Percentiles rank a stretch among this genome's conserved stretches.
Evolutionary conservation across 2,888 invertebrate genomes (phyloP).

Genomic region (Anodontia alba): DNA sequence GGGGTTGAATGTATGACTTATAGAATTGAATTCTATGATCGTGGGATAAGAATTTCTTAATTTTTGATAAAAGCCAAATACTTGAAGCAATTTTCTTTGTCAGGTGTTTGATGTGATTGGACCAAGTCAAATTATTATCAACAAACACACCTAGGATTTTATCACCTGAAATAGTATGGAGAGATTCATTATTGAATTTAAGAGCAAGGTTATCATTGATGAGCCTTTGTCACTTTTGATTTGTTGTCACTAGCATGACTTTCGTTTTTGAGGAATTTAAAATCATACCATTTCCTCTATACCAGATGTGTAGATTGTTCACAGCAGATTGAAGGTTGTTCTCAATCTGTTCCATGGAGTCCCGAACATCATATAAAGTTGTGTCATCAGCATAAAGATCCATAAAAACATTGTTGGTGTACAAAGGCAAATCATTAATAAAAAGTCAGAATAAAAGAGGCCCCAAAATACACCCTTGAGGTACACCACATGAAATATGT

Average conservation of each 20-base stretch:
- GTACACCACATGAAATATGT: not conserved
- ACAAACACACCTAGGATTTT: too few relatives aligned
- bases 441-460: not conserved
- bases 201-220: not conserved
- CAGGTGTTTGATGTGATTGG: not conserved
- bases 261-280: not conserved
- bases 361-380: not conserved
- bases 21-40: slow-evolving; percentile 7
- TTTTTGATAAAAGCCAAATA: not conserved
- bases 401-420: not conserved
- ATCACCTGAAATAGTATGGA: too few relatives aligned
- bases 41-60: not conserved
- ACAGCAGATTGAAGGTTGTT: not conserved
- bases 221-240: not conserved
- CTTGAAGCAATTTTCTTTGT: not conserved
- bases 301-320: not conserved
- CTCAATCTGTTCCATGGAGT: not conserved
- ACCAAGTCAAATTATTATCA: not conserved
- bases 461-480: not conserved
- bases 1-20: not conserved
- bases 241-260: not conserved
- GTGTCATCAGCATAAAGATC: not conserved
- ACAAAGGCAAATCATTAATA: not conserved
- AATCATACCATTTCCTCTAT: not conserved
- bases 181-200: not conserved